These are phyloP conservation scores for Remorina albescens DNA, from an alignment of 2,797 vertebrate species.

Conservation along the genomic window DNA sequence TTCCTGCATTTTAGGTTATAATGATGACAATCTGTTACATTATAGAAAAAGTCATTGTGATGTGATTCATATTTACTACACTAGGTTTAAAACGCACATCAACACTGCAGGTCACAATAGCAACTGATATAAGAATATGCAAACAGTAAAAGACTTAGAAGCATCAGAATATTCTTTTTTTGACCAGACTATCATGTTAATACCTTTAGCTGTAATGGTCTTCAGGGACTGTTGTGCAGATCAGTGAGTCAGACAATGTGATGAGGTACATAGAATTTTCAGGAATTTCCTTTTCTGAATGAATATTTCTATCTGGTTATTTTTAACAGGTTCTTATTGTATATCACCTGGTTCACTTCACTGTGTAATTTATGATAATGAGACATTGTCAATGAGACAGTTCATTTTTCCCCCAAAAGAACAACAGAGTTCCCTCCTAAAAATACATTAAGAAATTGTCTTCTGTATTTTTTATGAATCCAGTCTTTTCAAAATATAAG, in stretches of 20 bases:
- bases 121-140: too few species aligned
- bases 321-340: not conserved
- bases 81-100: not conserved
- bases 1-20: not conserved
- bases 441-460: too few species aligned
- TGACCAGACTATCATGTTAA: not conserved
- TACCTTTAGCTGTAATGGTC: not conserved
- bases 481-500: too few species aligned
- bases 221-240: not conserved
- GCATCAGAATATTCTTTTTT: not conserved
- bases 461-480: too few species aligned
- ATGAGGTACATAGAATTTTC: not conserved
- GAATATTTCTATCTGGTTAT: not conserved
- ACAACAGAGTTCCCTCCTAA: too few species aligned
- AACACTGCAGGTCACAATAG: not conserved
- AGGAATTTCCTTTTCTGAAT: not conserved
- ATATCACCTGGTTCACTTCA: not conserved
- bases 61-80: not conserved
- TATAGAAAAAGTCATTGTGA: not conserved
- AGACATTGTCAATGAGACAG: too few species aligned
- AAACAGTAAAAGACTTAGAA: not conserved
- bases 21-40: not conserved
- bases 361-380: not conserved
- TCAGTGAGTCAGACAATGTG: constrained; percentile 1
- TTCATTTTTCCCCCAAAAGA: too few species aligned